Base-by-base conservation (phyloP, 1,140 invertebrate genomes). In the Babylonia areolata region DNA sequence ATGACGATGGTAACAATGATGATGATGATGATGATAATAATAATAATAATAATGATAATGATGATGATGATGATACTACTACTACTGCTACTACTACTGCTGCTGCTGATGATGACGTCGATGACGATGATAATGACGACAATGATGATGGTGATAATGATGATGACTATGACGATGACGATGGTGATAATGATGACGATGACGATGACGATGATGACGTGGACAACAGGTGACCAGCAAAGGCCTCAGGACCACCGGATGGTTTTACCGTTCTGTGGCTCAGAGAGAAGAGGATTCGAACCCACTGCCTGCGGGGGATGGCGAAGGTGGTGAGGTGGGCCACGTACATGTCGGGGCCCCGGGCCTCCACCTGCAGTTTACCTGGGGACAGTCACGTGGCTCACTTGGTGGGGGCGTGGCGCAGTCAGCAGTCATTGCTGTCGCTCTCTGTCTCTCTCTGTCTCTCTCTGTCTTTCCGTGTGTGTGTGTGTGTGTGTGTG, bases 251-350 rank as follows among this genome's bases (percentile, higher is more conserved):
- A n/a, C n/a, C n/a, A n/a, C n/a, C n/a, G n/a, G n/a, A n/a, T n/a
- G n/a, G n/a, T 5, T 23, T n/a, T 35, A 90, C 89, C 46, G 42
- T 81, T 73, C 64, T 77, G 54, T 69, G 31, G 33, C 84, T 0
- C 28, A 87, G 64, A 23, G 64, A 58, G 1, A 88, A 46, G 11
- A 87, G 79, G 1, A 90, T 73, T 87, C 88, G 58, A 37, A 89
- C 85, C 90, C 90, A 90, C 51, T 88, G 81, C 17, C 86, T 83
- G 20, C 78, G 78, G 15, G 90, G 90, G 5, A 90, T 37, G 17
- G 20, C 84, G 77, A 87, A 81, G 54, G 51, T 17, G 9, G 90
- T 87, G 1, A 88, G 35, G 5, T 85, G 87, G 28, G 90, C 90
- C 31, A 78, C 17, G 28, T 84, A 80, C 51, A 86, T 58, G 39